A percentile compares a stretch with the other conserved stretches of the same genome.
Conservation (phyloP, 2,113 vertebrate species). For the Procapra przewalskii region DNA sequence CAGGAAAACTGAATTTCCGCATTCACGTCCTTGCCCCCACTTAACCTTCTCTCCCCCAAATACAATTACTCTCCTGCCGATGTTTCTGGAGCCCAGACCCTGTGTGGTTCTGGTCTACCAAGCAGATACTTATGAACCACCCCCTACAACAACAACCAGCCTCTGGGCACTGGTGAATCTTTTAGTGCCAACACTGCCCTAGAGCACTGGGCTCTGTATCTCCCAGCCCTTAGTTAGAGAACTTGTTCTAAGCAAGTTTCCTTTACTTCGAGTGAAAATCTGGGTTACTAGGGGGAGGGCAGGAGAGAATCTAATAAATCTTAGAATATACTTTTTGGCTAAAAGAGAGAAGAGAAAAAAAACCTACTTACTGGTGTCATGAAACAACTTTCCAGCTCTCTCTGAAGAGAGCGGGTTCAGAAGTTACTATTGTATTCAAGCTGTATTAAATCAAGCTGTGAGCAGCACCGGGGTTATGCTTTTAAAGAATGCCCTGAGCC, state of each 20-base stretch:
- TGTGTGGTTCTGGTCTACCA: slow-evolving; percentile 54
- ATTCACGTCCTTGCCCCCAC: background rate
- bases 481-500: slow-evolving; percentile 73
- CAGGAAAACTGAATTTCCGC: slow-evolving; percentile 41
- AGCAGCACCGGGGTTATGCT: slow-evolving; percentile 73
- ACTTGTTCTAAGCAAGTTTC: slow-evolving; percentile 77
- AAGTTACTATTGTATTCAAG: slow-evolving; percentile 83
- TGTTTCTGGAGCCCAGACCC: slow-evolving; percentile 48
- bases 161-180: slow-evolving; percentile 65
- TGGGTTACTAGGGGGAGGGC: slow-evolving; percentile 81
- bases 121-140: slow-evolving; percentile 69
- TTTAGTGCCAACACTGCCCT: slow-evolving; percentile 62
- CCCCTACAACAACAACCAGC: slow-evolving; percentile 70
- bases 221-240: slow-evolving; percentile 68
- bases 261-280: slow-evolving; percentile 81
- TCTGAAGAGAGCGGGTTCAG: slow-evolving; percentile 82
- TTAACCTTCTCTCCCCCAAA: background rate
- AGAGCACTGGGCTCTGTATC: slow-evolving; percentile 67
- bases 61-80: slow-evolving; percentile 15
- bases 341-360: slow-evolving; percentile 71
- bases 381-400: slow-evolving; percentile 82
- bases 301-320: slow-evolving; percentile 81
- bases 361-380: slow-evolving; percentile 81
- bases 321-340: slow-evolving; percentile 81
- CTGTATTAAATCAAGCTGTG: slow-evolving; percentile 83